Conservation (phyloP, 1,140 invertebrate species). For the Marisa cornuarietis region DNA sequence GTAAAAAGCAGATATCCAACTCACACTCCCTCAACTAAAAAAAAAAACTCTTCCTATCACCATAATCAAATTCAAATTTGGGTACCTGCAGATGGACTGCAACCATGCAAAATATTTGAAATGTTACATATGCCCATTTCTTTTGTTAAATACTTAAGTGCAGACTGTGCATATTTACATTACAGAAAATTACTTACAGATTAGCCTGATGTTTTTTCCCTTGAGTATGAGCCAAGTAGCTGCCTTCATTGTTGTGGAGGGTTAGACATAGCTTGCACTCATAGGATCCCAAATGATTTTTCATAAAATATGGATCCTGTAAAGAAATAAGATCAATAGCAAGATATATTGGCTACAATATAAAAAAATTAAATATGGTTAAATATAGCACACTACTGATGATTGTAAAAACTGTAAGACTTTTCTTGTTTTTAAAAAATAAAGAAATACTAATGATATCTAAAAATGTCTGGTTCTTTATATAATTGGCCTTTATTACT, state of each 20-base stretch:
- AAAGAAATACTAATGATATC: no score
- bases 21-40: no score
- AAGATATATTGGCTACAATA: background rate
- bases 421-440: background rate
- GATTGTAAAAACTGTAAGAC: background rate
- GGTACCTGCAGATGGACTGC: no score
- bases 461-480: background rate
- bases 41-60: no score
- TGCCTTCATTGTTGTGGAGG: slow-evolving; percentile 99
- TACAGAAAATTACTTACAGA: slow-evolving; percentile 68
- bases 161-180: background rate
- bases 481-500: background rate
- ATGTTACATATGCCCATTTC: no score
- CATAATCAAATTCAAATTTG: no score
- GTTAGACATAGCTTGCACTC: slow-evolving; percentile 99
- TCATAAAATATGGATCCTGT: slow-evolving; percentile 74
- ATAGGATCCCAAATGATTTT: slow-evolving; percentile 79
- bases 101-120: no score
- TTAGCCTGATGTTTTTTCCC: slow-evolving; percentile 99
- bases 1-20: no score
- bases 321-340: slow-evolving; percentile 34
- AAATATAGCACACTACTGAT: no score
- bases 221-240: slow-evolving; percentile 98
- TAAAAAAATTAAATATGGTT: no score
- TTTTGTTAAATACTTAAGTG: no score